Conservation (phyloP, 2,888 invertebrate genomes). For the Himalopsyche anomala region DNA sequence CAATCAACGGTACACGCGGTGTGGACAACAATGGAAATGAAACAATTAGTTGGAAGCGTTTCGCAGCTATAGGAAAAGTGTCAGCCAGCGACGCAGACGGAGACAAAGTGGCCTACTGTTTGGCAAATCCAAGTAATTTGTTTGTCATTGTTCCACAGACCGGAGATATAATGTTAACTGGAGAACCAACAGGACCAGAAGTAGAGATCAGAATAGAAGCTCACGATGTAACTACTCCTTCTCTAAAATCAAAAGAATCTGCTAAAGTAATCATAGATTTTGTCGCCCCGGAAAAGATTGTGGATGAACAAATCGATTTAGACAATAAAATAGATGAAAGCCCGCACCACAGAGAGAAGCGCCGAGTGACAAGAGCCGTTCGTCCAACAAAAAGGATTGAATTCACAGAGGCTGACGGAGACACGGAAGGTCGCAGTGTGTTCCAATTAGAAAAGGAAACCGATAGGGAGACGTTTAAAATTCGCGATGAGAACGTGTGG, state of each 20-base stretch:
- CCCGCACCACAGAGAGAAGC: slow-evolving; percentile 82
- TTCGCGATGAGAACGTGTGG: slow-evolving; percentile 95
- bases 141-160: slow-evolving; percentile 95
- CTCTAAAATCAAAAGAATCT: slow-evolving; percentile 82
- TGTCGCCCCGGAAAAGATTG: slow-evolving; percentile 73
- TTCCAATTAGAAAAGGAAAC: slow-evolving; percentile 95
- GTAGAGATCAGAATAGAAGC: slow-evolving; percentile 87
- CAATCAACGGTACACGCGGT: slow-evolving; percentile 80
- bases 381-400: slow-evolving; percentile 95
- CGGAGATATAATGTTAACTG: slow-evolving; percentile 90
- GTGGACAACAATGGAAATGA: slow-evolving; percentile 79
- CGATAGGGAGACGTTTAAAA: slow-evolving; percentile 94
- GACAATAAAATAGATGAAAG: slow-evolving; percentile 79
- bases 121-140: slow-evolving; percentile 87
- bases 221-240: slow-evolving; percentile 88
- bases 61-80: slow-evolving; percentile 89
- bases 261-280: slow-evolving; percentile 88
- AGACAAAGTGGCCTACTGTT: slow-evolving; percentile 92
- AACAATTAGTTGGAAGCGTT: slow-evolving; percentile 83
- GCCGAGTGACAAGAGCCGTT: slow-evolving; percentile 92
- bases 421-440: slow-evolving; percentile 90
- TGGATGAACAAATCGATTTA: slow-evolving; percentile 74
- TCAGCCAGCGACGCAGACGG: slow-evolving; percentile 93
- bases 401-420: slow-evolving; percentile 93
- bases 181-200: slow-evolving; percentile 84